A percentile compares a stretch with the other conserved stretches of the same genome.
phyloP scores from a whole-genome alignment of 2,797 vertebrate species.

The Dermochelys coriacea region DNA sequence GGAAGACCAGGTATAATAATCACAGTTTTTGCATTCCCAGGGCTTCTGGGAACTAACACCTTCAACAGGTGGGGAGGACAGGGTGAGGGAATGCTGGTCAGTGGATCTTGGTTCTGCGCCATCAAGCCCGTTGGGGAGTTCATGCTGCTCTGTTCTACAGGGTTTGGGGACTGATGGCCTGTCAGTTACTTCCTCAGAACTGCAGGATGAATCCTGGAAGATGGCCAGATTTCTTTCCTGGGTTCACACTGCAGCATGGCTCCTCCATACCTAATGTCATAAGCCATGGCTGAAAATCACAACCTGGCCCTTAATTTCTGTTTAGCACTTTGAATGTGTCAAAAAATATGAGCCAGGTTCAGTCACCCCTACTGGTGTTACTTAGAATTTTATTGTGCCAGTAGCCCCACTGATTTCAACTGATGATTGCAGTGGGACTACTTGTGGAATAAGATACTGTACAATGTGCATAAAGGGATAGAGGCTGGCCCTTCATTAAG shows the following conservation, averaged over 20 bases:
- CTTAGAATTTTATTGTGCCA: neutral
- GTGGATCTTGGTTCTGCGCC: neutral
- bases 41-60: neutral
- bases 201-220: neutral
- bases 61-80: neutral
- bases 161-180: neutral
- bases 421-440: neutral
- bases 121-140: neutral
- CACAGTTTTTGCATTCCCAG: neutral
- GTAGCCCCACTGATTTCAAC: neutral
- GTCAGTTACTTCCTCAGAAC: accelerated
- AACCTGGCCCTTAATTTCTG: neutral
- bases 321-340: neutral
- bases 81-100: neutral
- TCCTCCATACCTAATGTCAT: too few species aligned
- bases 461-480: accelerated
- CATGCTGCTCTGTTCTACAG: neutral
- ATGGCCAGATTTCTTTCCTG: neutral
- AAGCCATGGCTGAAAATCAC: neutral
- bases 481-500: neutral
- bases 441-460: neutral
- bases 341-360: neutral
- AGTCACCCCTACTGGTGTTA: neutral
- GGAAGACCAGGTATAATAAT: neutral
- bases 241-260: neutral